Evolutionary conservation across 2,888 invertebrate species (phyloP), one percentile per base, ranked within the genome.

Genomic region (Drosophila macrospina): DNA sequence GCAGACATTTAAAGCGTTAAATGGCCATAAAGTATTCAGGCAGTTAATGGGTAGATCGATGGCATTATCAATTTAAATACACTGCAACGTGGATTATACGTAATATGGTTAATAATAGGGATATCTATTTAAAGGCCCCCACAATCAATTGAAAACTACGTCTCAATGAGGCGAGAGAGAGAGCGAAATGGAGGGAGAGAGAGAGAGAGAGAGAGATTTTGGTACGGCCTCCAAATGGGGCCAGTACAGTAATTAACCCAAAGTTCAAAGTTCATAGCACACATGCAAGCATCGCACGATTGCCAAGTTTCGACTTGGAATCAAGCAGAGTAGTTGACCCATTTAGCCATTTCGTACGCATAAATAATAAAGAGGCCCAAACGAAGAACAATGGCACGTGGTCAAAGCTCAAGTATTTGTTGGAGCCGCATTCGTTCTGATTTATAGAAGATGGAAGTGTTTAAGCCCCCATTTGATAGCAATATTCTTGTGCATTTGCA

Each of bases 201-300:
- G n/a, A n/a, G n/a, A n/a, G n/a, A n/a, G n/a, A n/a, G n/a, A 20
- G 2, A 20, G 20, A 20, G 20, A 20, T 20, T 20, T 2, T 3
- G 20, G 36, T 41, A 37, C 2, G 59, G 36, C 47, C 52, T 59
- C 52, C 47, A 75, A 85, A 71, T 45, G 66, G 56, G 80, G 79
- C 74, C 85, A 83, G 70, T 72, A 69, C 74, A 73, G 81, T 78
- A 88, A 88, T 88, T 89, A 90, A 84, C 80, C 83, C 45, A 83
- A 85, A 90, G 90, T 90, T 91, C 86, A 90, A 89, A 91, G 90
- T 84, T 91, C 89, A 83, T 78, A 80, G 64, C 50, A 51, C 62
- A 20, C 20, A 20, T 20, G 20, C 20, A 20, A 20, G 20, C 20
- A 20, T 20, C 16, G 69, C 59, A 44, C 28, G 57, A 55, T 47